Conservation (phyloP, 2,113 vertebrate genomes). For the Struthio camelus region DNA sequence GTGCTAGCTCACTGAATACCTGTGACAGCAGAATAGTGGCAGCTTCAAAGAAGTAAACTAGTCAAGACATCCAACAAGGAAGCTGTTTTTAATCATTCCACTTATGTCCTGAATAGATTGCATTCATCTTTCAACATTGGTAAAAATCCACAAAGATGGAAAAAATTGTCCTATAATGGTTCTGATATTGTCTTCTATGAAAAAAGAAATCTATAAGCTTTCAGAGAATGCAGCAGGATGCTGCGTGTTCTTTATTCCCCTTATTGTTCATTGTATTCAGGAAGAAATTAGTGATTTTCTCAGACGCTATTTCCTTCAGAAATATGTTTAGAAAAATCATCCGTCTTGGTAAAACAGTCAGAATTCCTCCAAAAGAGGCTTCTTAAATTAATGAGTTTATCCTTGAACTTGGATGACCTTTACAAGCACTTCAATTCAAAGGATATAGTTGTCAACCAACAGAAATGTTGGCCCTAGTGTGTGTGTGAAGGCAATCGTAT, state of each 20-base stretch:
- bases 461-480: background rate
- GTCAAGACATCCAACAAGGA: background rate
- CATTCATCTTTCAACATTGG: background rate
- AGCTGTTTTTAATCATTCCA: background rate
- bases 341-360: background rate
- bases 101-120: background rate
- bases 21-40: background rate
- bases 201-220: background rate
- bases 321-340: conserved; percentile 17
- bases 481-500: background rate
- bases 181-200: background rate
- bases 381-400: background rate
- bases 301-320: background rate
- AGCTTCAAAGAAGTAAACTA: background rate
- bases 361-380: background rate
- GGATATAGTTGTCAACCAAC: background rate
- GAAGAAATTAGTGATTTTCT: conserved; percentile 2
- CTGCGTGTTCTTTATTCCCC: background rate
- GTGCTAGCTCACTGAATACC: background rate
- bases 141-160: background rate
- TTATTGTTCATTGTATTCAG: background rate
- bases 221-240: background rate
- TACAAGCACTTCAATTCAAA: background rate
- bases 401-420: background rate
- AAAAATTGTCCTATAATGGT: background rate